Evolutionary conservation across 2,797 vertebrate genomes (phyloP).

Genomic region (Rhinogobio ventralis): DNA sequence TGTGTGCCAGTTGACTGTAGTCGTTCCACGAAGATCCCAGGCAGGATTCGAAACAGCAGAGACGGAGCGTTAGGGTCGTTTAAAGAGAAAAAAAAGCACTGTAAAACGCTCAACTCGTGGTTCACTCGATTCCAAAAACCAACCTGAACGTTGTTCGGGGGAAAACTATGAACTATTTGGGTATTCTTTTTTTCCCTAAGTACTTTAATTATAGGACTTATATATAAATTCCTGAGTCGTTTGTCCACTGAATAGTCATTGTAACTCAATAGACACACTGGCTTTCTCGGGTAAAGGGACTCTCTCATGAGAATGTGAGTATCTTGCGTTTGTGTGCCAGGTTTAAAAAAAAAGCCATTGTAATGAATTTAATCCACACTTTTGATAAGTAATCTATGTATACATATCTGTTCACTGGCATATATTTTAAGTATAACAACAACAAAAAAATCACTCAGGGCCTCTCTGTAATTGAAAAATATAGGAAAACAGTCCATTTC

Average conservation of each 20-base stretch:
- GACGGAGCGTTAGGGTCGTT: constrained; percentile 67
- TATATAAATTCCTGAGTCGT: constrained; percentile 68
- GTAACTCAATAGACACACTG: constrained; percentile 71
- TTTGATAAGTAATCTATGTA: constrained; percentile 85
- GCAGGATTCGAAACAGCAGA: constrained; percentile 57
- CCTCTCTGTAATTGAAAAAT: constrained; percentile 82
- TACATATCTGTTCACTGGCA: constrained; percentile 86
- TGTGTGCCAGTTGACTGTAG: constrained; percentile 66
- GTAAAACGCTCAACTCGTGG: constrained; percentile 74
- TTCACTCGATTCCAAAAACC: constrained; percentile 65
- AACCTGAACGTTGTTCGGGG: constrained; percentile 58
- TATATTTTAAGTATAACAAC: constrained; percentile 82
- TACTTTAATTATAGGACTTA: constrained; percentile 62
- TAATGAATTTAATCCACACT: constrained; percentile 85
- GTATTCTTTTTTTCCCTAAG: constrained; percentile 68
- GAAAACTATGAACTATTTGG: constrained; percentile 55
- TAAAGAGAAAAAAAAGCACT: constrained; percentile 76
- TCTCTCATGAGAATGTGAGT: constrained; percentile 73
- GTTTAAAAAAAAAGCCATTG: constrained; percentile 80
- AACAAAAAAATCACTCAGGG: constrained; percentile 81
- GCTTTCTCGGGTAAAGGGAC: constrained; percentile 76
- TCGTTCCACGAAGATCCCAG: constrained; percentile 61
- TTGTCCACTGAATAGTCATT: constrained; percentile 80
- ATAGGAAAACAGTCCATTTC: constrained; percentile 81
- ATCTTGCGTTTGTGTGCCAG: constrained; percentile 77